Base-by-base conservation (phyloP, 2,113 vertebrate species). In the Myiagra hebetior region DNA sequence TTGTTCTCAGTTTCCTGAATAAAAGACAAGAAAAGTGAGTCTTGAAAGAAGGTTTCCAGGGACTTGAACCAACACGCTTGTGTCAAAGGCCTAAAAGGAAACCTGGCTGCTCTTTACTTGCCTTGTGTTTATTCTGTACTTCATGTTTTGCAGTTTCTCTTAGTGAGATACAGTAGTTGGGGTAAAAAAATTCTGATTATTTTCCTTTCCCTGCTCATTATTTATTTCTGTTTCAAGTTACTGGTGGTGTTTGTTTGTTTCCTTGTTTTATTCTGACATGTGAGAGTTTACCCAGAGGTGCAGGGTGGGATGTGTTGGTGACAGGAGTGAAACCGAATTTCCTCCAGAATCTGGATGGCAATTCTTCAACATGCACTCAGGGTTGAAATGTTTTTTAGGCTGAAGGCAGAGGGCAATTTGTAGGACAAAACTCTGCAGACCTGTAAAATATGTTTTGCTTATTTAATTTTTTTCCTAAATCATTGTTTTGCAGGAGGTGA, bases 291-390 rank as follows among this genome's bases (percentile, higher is more conserved):
- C 31, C 27, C 24, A 73, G 26, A 24, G 24, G 4, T 57, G 12
- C 18, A 33, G 10, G 15, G 9, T 79, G 46, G 47, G 26, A 55
- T 70, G 8, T 55, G 42, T 27, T 81, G 46, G 11, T 50, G 46
- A 70, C 0, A 1, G 3, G 33, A 78, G 6, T 2, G 0, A 55
- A 64, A 33, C 0, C 2, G 21, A 90, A 73, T 62, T 83, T 72
- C 4, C 35, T 50, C 11, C 28, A 69, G 55, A 73, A 85, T 62
- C 55, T 52, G 19, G 11, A 49, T 57, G 35, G 4, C 5, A 69
- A 76, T 85, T 85, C 31, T 50, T 85, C 30, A 59, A 19, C 28
- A 23, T 5, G 39, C 4, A 55, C 3, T 74, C 13, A 33, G 41
- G 10, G 11, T 1, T 73, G 21, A 81, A 95, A 55, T 41, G 3